These are phyloP conservation scores for Peromyscus polionotus DNA, from an alignment of 2,113 vertebrate genomes.

Conservation along the genomic window DNA sequence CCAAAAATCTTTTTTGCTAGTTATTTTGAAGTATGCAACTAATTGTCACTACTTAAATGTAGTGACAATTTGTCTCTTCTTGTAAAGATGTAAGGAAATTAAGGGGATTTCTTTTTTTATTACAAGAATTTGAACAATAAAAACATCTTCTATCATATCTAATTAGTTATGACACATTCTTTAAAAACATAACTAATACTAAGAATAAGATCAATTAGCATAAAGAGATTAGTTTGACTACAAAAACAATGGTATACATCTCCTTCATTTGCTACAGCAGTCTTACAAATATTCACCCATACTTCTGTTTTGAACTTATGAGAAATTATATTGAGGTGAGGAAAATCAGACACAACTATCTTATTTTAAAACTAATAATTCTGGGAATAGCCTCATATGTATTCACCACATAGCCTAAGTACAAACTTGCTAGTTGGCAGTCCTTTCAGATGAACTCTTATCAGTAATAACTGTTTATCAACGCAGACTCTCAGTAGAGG, in stretches of 20 bases:
- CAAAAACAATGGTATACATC: background rate
- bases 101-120: background rate
- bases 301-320: background rate
- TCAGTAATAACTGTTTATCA: constrained; percentile 9
- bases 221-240: background rate
- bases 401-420: background rate
- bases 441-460: background rate
- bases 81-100: background rate
- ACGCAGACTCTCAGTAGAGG: background rate
- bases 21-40: background rate
- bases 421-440: background rate
- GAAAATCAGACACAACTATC: background rate
- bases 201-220: constrained; percentile 8
- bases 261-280: background rate
- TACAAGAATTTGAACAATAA: background rate
- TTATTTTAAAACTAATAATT: constrained; percentile 36
- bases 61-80: background rate
- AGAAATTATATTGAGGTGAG: constrained; percentile 1
- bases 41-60: background rate
- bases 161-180: background rate
- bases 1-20: background rate
- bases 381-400: background rate
- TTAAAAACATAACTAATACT: background rate
- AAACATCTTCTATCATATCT: background rate
- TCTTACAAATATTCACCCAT: background rate